Conservation (phyloP, 1,140 invertebrate species). For the Penaeus vannamei region DNA sequence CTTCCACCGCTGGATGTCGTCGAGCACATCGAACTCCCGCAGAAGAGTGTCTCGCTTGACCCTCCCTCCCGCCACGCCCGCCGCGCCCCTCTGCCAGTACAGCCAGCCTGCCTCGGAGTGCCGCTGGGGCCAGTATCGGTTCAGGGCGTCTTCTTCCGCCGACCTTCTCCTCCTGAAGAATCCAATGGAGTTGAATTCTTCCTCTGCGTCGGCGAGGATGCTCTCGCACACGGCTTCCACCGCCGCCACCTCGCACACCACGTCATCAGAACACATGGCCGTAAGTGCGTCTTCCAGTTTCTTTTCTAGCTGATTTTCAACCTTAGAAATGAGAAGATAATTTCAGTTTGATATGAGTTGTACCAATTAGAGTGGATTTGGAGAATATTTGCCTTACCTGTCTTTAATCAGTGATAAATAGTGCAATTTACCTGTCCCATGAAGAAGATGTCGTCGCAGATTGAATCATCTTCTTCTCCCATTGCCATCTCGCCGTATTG, state of each 20-base stretch:
- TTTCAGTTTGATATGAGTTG: not conserved
- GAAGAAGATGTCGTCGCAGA: conserved; percentile 72
- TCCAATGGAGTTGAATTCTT: conserved; percentile 67
- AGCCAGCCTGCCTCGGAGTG: conserved; percentile 38
- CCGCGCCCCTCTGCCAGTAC: conserved; percentile 59
- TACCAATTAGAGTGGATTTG: not conserved
- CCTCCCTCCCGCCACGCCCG: not conserved
- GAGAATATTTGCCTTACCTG: not conserved
- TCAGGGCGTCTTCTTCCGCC: not conserved
- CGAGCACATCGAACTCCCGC: not conserved
- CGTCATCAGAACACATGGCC: conserved; percentile 70
- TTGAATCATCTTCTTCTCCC: conserved; percentile 69
- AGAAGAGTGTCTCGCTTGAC: conserved; percentile 40
- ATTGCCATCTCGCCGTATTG: conserved; percentile 72
- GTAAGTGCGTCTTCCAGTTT: conserved; percentile 68
- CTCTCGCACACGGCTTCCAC: conserved; percentile 71
- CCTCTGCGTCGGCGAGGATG: conserved; percentile 70
- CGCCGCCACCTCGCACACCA: conserved; percentile 71
- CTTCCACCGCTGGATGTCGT: conserved; percentile 10
- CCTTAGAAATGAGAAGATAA: conserved; percentile 67
- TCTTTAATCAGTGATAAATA: not conserved
- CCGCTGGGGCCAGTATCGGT: conserved; percentile 34
- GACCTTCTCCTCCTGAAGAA: conserved; percentile 59
- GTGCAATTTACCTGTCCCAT: conserved; percentile 68
- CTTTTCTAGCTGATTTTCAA: conserved; percentile 70